A percentile compares a stretch with the other conserved stretches of the same genome.
phyloP scores from a whole-genome alignment of 2,888 invertebrate species.

The Diloba caeruleocephala region DNA sequence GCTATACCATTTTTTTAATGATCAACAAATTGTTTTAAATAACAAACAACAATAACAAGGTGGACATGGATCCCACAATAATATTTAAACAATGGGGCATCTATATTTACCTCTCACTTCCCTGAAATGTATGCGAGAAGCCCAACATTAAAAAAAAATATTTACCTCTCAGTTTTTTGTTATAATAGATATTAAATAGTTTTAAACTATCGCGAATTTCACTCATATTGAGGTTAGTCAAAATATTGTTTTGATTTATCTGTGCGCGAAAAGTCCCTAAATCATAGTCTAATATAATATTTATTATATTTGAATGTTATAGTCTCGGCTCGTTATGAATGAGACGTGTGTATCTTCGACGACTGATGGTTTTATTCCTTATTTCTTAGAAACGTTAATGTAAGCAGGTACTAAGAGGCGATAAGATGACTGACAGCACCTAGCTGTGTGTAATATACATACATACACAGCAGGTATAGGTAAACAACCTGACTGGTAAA shows the following conservation, averaged over 20 bases:
- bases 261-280: too few species aligned
- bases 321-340: conserved; percentile 2
- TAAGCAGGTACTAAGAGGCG: conserved; percentile 8
- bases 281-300: too few species aligned
- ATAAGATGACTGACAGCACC: conserved; percentile 23
- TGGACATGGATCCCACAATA: conserved; percentile 12
- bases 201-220: too few species aligned
- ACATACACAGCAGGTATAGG: conserved; percentile 1
- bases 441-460: conserved; percentile 1
- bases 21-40: too few species aligned
- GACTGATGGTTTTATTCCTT: conserved; percentile 6
- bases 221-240: too few species aligned
- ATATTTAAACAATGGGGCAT: conserved; percentile 25
- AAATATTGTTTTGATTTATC: too few species aligned
- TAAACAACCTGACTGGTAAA: conserved; percentile 34
- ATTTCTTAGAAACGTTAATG: conserved; percentile 34
- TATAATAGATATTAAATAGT: too few species aligned
- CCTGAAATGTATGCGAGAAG: too few species aligned
- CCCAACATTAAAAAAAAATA: too few species aligned
- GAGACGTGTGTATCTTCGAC: conserved; percentile 11
- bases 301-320: conserved; percentile 7
- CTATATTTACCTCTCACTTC: conserved; percentile 7
- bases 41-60: too few species aligned
- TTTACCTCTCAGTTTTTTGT: too few species aligned
- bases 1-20: too few species aligned